Conservation (phyloP, 2,797 vertebrate genomes). For the Phaenicophaeus curvirostris region DNA sequence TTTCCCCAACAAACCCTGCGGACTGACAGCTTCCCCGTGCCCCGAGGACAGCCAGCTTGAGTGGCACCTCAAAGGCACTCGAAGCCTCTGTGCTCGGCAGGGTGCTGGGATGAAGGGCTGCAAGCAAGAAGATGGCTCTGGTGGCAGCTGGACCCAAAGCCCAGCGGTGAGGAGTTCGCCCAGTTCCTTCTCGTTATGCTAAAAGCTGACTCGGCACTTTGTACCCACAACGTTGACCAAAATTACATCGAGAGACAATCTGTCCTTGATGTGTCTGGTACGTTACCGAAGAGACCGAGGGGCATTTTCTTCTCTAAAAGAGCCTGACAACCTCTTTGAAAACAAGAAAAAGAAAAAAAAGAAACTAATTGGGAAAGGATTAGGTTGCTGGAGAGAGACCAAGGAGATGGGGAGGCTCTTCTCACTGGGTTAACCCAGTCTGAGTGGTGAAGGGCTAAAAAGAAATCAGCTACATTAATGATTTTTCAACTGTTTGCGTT, state of each 20-base stretch:
- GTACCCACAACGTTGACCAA: neutral
- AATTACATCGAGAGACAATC: neutral
- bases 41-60: neutral
- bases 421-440: neutral
- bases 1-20: neutral
- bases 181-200: neutral
- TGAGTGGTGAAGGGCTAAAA: neutral
- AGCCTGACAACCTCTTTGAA: neutral
- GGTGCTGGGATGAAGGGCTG: neutral
- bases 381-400: neutral
- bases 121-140: neutral
- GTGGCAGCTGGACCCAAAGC: neutral
- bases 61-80: slow-evolving; percentile 27
- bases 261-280: neutral
- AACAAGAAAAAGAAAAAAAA: neutral
- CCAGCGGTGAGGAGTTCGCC: neutral
- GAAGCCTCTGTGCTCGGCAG: neutral
- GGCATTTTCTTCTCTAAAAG: neutral
- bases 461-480: neutral
- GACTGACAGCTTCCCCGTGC: neutral
- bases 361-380: neutral
- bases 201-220: neutral
- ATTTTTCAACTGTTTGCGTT: neutral
- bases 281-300: neutral
- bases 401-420: neutral